Conservation (phyloP, 2,113 vertebrate genomes). For the Protomyctophum bolini region DNA sequence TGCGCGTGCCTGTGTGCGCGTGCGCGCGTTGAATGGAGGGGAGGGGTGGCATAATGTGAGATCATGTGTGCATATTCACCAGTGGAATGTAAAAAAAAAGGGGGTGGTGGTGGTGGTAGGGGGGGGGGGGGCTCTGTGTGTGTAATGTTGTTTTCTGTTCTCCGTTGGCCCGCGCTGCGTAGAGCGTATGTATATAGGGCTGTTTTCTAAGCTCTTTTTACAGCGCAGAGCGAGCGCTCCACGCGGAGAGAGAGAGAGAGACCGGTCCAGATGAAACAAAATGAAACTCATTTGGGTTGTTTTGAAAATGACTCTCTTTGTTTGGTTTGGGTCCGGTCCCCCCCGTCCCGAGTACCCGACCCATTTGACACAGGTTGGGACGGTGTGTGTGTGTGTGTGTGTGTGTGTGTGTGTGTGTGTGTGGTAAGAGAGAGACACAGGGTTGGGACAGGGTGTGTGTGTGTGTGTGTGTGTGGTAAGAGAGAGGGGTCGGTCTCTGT, state of each 20-base stretch:
- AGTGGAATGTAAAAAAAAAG: conserved; percentile 72
- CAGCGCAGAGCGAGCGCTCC: conserved; percentile 57
- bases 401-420: too few relatives aligned
- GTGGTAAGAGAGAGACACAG: too few relatives aligned
- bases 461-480: too few relatives aligned
- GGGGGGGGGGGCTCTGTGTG: conserved; percentile 27
- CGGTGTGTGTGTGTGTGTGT: too few relatives aligned
- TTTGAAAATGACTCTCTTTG: conserved; percentile 73
- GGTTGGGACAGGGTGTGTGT: too few relatives aligned
- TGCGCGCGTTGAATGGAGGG: background rate
- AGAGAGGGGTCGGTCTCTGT: conserved; percentile 29
- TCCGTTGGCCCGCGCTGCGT: conserved; percentile 55
- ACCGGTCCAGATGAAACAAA: conserved; percentile 77
- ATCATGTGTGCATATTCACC: conserved; percentile 79
- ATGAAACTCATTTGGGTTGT: conserved; percentile 67
- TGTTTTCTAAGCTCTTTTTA: conserved; percentile 76
- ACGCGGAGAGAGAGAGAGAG: too few relatives aligned
- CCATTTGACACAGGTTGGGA: conserved; percentile 54
- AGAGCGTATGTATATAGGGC: conserved; percentile 51
- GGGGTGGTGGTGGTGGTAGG: conserved; percentile 44
- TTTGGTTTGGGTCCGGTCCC: conserved; percentile 70
- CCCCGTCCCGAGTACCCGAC: too few relatives aligned
- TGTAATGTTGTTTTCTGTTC: conserved; percentile 74
- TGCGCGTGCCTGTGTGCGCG: background rate
- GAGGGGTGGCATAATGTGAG: conserved; percentile 72